These are phyloP conservation scores for Hephaestus fuliginosus DNA, from an alignment of 2,797 vertebrate genomes.

Conservation along the genomic window DNA sequence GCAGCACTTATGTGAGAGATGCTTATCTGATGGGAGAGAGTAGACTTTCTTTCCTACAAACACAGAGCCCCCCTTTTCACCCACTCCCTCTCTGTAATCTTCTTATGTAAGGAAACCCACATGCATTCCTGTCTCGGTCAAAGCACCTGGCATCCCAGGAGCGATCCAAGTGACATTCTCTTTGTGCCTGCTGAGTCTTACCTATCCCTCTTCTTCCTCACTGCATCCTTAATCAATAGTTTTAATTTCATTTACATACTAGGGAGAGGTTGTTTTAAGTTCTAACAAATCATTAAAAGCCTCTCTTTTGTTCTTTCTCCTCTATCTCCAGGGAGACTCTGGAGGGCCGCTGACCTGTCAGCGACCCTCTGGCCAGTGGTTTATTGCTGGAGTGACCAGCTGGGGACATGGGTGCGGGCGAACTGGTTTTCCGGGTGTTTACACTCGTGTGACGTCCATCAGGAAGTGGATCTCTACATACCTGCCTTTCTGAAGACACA, in stretches of 20 bases:
- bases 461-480: slow-evolving; percentile 91
- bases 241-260: not conserved
- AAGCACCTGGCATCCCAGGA: slow-evolving; percentile 70
- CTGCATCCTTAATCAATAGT: slow-evolving; percentile 14
- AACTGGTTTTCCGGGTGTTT: slow-evolving; percentile 93
- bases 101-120: slow-evolving; percentile 78
- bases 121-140: slow-evolving; percentile 78
- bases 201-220: slow-evolving; percentile 16
- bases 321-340: slow-evolving; percentile 90
- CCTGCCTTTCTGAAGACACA: slow-evolving; percentile 79
- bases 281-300: not conserved
- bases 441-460: slow-evolving; percentile 90
- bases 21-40: slow-evolving; percentile 54
- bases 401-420: slow-evolving; percentile 96
- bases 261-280: slow-evolving; percentile 11
- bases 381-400: slow-evolving; percentile 96
- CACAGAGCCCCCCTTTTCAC: slow-evolving; percentile 54
- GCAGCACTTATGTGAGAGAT: slow-evolving; percentile 46
- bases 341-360: slow-evolving; percentile 94
- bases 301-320: not conserved
- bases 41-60: slow-evolving; percentile 54
- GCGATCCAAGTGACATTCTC: slow-evolving; percentile 73
- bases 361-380: slow-evolving; percentile 91
- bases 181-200: slow-evolving; percentile 34
- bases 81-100: slow-evolving; percentile 72